Conservation (phyloP, 1,140 invertebrate species). For the Lucilia cuprina region DNA sequence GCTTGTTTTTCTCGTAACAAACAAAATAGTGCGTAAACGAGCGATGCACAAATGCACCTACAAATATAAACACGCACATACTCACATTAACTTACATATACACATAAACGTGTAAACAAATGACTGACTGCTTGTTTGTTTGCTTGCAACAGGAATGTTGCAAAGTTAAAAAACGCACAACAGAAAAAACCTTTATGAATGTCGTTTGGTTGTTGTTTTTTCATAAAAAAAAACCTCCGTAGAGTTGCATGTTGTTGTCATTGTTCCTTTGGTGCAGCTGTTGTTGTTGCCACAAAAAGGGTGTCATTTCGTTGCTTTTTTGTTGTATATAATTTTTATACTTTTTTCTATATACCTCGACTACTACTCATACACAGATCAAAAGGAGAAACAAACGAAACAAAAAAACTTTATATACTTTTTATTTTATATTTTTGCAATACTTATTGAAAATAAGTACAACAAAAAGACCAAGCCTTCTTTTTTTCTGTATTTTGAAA, state of each 20-base stretch:
- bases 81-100: neutral
- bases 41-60: neutral
- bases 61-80: neutral
- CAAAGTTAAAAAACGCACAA: neutral
- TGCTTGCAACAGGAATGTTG: no score
- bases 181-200: neutral
- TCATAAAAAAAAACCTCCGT: neutral
- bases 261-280: neutral
- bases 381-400: neutral
- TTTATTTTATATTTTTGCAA: neutral
- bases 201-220: neutral
- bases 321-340: neutral
- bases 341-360: neutral
- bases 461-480: neutral
- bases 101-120: no score
- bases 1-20: neutral
- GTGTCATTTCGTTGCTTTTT: neutral
- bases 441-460: neutral
- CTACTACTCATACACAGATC: neutral
- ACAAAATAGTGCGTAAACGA: neutral
- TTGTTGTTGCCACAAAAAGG: neutral
- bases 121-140: no score
- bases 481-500: neutral
- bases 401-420: neutral
- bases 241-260: neutral